A percentile compares a stretch with the other conserved stretches of the same genome.
phyloP scores from a whole-genome alignment of 1,140 invertebrate genomes.

The Drosophila eugracilis region DNA sequence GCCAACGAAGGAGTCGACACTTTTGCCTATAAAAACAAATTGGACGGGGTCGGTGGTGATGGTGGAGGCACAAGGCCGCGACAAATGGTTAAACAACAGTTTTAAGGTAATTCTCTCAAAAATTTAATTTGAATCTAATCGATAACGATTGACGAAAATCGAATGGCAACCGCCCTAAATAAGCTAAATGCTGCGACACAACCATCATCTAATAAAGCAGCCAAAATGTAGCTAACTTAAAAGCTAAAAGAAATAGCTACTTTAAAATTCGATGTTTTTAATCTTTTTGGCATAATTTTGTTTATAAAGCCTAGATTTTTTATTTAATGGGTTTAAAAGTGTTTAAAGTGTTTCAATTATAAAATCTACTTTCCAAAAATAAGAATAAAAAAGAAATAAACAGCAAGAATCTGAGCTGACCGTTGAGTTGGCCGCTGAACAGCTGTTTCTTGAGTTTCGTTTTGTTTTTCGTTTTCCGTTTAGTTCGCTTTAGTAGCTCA shows the following conservation, averaged over 20 bases:
- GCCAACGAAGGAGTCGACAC: constrained; percentile 16
- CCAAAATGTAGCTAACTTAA: not conserved
- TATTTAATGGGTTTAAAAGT: no score
- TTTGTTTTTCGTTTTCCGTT: constrained; percentile 4
- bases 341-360: no score
- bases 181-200: not conserved
- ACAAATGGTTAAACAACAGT: not conserved
- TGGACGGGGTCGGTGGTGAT: not conserved
- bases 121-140: constrained; percentile 18
- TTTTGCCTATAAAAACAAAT: constrained; percentile 30
- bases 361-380: no score
- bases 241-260: not conserved
- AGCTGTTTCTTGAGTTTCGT: constrained; percentile 15
- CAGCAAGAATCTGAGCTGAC: no score
- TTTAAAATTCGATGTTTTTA: not conserved
- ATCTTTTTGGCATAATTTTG: no score
- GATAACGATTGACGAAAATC: constrained; percentile 15
- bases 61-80: not conserved
- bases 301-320: no score
- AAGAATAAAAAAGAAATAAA: no score
- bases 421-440: not conserved
- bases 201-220: not conserved
- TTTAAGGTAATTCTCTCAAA: not conserved
- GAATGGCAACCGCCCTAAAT: not conserved
- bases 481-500: constrained; percentile 17